A percentile compares a stretch with the other conserved stretches of the same genome.
phyloP scores from a whole-genome alignment of 2,888 invertebrate genomes.

The Hirtodrosophila histrioides region DNA sequence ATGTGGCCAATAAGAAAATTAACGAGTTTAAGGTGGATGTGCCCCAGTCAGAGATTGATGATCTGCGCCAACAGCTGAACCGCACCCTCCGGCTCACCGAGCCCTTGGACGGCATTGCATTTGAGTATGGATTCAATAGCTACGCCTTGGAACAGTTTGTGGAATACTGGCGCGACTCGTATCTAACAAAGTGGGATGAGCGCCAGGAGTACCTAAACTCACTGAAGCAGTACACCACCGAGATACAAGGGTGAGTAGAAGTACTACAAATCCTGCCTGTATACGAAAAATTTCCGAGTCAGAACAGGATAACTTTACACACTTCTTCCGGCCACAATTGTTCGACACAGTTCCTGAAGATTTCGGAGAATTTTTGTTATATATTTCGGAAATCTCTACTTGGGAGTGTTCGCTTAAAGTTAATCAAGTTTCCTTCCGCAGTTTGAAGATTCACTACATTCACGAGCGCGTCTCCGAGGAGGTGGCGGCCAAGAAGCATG shows the following conservation, averaged over 20 bases:
- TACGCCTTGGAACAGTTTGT: slow-evolving; percentile 88
- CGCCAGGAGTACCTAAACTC: slow-evolving; percentile 89
- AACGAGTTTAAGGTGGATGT: slow-evolving; percentile 72
- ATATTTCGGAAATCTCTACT: too few relatives aligned
- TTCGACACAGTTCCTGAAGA: too few relatives aligned
- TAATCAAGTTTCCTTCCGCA: slow-evolving; percentile 23
- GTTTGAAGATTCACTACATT: slow-evolving; percentile 89
- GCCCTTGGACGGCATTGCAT: slow-evolving; percentile 88
- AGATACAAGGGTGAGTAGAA: slow-evolving; percentile 87
- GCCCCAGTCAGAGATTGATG: slow-evolving; percentile 84
- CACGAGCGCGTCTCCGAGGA: slow-evolving; percentile 85
- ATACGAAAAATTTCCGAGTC: too few relatives aligned
- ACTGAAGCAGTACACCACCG: slow-evolving; percentile 90
- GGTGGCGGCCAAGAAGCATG: slow-evolving; percentile 80
- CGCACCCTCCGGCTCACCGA: slow-evolving; percentile 85
- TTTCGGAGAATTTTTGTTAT: too few relatives aligned
- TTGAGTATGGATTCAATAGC: slow-evolving; percentile 93
- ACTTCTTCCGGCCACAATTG: too few relatives aligned
- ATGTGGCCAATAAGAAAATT: slow-evolving; percentile 76
- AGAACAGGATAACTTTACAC: too few relatives aligned
- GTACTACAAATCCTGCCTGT: too few relatives aligned
- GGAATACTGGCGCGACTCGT: slow-evolving; percentile 91
- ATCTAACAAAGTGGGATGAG: slow-evolving; percentile 88
- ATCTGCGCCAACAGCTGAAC: slow-evolving; percentile 87
- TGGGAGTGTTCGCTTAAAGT: too few relatives aligned